These are phyloP conservation scores for Danio choprae DNA, from an alignment of 2,797 vertebrate genomes.

Conservation along the genomic window DNA sequence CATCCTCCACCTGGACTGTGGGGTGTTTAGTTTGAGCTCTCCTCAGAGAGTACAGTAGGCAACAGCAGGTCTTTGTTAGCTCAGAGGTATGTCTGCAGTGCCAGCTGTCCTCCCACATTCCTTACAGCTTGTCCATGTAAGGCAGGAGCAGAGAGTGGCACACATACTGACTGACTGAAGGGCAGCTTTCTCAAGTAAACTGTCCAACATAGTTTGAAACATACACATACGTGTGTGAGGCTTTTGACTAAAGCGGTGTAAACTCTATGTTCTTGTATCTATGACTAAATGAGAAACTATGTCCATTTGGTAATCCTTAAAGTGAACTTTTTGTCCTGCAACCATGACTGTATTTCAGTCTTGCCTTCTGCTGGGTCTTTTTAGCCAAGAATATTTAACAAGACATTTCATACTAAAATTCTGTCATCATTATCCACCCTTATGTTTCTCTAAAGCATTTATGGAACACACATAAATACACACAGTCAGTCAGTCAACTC, in stretches of 20 bases:
- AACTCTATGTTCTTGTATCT: neutral
- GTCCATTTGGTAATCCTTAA: constrained; percentile 5
- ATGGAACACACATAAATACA: neutral
- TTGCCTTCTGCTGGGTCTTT: neutral
- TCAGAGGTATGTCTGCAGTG: constrained; percentile 53
- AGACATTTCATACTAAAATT: neutral
- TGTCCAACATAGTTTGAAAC: constrained; percentile 2
- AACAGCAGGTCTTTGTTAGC: constrained; percentile 71
- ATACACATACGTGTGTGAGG: neutral
- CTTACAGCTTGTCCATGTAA: constrained; percentile 72
- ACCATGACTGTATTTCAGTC: neutral
- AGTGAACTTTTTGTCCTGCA: neutral
- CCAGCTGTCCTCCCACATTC: constrained; percentile 79
- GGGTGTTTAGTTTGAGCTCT: constrained; percentile 3
- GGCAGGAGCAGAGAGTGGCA: constrained; percentile 57
- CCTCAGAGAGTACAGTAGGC: constrained; percentile 47
- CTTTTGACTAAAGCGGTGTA: neutral
- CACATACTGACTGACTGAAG: constrained; percentile 21
- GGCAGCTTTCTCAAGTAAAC: constrained; percentile 28
- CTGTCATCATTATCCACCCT: neutral
- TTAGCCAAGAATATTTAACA: constrained; percentile 11
- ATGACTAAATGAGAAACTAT: neutral
- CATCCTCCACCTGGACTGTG: constrained; percentile 15
- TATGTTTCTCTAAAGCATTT: neutral
- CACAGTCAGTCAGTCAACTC: neutral